Percentiles rank a stretch among this genome's conserved stretches.
Conservation (phyloP, 1,140 invertebrate genomes). For the Drosophila trapezifrons region DNA sequence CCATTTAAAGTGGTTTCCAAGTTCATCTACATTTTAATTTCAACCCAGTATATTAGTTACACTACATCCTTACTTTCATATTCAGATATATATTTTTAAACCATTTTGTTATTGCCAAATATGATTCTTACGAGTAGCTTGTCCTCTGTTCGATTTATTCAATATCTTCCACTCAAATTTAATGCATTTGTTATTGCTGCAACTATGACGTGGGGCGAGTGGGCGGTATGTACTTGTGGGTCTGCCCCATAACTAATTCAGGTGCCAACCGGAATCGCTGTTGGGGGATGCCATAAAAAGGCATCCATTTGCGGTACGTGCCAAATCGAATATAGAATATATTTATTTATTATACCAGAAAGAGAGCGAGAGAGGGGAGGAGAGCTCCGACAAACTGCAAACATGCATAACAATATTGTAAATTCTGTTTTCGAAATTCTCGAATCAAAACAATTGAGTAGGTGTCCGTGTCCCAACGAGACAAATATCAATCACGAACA, state of each 20-base stretch:
- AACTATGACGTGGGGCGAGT: slow-evolving; percentile 4
- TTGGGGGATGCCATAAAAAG: slow-evolving; percentile 37
- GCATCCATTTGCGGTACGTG: slow-evolving; percentile 34
- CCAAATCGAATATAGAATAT: slow-evolving; percentile 25
- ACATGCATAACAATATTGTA: slow-evolving; percentile 48
- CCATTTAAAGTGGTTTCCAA: background rate
- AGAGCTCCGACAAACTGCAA: slow-evolving; percentile 20
- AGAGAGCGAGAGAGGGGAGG: background rate
- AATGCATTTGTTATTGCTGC: slow-evolving; percentile 14
- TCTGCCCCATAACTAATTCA: slow-evolving; percentile 35
- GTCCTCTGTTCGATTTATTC: background rate
- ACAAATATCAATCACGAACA: slow-evolving; percentile 64
- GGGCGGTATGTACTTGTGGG: slow-evolving; percentile 24
- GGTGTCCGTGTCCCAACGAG: slow-evolving; percentile 52
- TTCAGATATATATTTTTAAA: background rate
- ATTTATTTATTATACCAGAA: slow-evolving; percentile 9
- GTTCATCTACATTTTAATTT: no score
- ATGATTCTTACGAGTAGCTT: background rate
- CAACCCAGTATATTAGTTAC: background rate
- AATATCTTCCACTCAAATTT: slow-evolving; percentile 1
- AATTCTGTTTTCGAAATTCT: slow-evolving; percentile 28
- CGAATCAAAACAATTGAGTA: slow-evolving; percentile 62
- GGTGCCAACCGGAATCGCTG: slow-evolving; percentile 22
- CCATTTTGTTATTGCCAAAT: background rate
- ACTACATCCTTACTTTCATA: background rate